A percentile compares a stretch with the other conserved stretches of the same genome.
phyloP scores from a whole-genome alignment of 1,140 invertebrate genomes.

The Drosophila paulistorum region DNA sequence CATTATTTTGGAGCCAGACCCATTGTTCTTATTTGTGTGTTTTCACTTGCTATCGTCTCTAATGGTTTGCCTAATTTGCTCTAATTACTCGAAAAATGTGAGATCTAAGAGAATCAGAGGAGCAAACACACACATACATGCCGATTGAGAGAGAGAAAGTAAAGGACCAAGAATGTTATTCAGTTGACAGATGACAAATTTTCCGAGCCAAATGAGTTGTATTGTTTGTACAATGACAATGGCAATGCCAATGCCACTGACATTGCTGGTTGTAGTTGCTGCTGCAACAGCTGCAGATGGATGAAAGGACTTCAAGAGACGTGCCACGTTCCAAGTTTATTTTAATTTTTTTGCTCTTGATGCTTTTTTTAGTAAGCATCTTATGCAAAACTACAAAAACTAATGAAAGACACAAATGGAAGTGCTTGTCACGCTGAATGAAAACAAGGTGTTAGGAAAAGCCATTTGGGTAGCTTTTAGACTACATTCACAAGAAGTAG shows the following conservation, averaged over 20 bases:
- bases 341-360: constrained; percentile 21
- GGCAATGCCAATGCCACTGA: constrained; percentile 27
- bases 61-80: constrained; percentile 71
- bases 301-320: constrained; percentile 21
- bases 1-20: constrained; percentile 22
- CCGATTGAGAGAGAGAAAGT: not conserved
- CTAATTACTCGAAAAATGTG: constrained; percentile 45
- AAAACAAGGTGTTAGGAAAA: not conserved
- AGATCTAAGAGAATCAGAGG: not conserved
- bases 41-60: constrained; percentile 29
- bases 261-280: constrained; percentile 31
- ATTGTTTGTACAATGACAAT: constrained; percentile 53
- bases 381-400: not conserved
- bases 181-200: constrained; percentile 11
- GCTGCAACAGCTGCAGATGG: constrained; percentile 19
- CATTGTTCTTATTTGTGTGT: constrained; percentile 29
- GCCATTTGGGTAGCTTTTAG: not conserved
- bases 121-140: not conserved
- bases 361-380: not conserved
- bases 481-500: too few relatives aligned
- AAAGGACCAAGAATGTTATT: constrained; percentile 9
- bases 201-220: constrained; percentile 61
- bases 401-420: not conserved
- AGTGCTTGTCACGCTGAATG: not conserved
- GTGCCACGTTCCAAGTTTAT: constrained; percentile 30